phyloP scores from a whole-genome alignment of 1,140 invertebrate species.

The Drosophila sulfurigaster region DNA sequence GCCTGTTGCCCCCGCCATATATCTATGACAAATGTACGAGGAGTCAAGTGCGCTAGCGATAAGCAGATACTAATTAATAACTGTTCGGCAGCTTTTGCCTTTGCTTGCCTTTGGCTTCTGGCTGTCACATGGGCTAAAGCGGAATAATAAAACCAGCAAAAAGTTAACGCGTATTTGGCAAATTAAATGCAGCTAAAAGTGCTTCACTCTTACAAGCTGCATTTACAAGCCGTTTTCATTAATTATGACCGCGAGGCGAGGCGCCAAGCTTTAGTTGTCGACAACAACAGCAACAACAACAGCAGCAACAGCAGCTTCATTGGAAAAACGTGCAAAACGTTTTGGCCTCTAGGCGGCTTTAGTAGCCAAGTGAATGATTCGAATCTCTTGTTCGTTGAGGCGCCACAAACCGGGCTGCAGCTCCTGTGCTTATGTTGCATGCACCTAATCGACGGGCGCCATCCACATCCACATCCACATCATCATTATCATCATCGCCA shows the following conservation, averaged over 20 bases:
- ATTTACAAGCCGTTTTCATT: slow-evolving; percentile 69
- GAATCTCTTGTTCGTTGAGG: slow-evolving; percentile 61
- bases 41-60: slow-evolving; percentile 65
- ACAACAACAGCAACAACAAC: neutral
- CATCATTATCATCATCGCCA: slow-evolving; percentile 51
- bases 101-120: slow-evolving; percentile 40
- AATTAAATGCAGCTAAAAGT: slow-evolving; percentile 50
- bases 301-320: slow-evolving; percentile 58
- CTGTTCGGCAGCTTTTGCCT: slow-evolving; percentile 26
- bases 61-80: slow-evolving; percentile 83
- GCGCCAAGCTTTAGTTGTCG: slow-evolving; percentile 9
- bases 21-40: slow-evolving; percentile 77
- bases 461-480: slow-evolving; percentile 59
- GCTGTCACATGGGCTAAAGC: slow-evolving; percentile 59
- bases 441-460: slow-evolving; percentile 72
- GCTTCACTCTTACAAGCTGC: slow-evolving; percentile 28
- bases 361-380: slow-evolving; percentile 76
- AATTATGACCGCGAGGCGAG: slow-evolving; percentile 71
- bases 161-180: slow-evolving; percentile 42
- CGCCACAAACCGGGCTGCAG: slow-evolving; percentile 52
- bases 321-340: slow-evolving; percentile 81
- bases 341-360: slow-evolving; percentile 55
- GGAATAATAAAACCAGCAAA: neutral
- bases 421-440: slow-evolving; percentile 61
- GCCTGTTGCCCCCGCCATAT: slow-evolving; percentile 54